Conservation (phyloP, 1,140 invertebrate genomes). For the Brachionus rubens region DNA sequence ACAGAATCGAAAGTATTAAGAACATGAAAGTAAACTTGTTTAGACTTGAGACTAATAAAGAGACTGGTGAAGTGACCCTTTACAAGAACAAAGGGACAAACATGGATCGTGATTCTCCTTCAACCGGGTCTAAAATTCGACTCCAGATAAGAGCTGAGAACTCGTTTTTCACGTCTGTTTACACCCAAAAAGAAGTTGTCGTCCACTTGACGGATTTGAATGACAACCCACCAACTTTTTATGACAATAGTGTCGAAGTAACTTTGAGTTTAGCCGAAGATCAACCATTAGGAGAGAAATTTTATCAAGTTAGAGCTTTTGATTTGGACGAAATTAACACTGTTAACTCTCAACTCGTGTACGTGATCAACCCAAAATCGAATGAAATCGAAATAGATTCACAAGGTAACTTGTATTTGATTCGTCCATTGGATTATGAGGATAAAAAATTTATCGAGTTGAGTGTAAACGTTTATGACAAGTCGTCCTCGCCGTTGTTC, state of each 20-base stretch:
- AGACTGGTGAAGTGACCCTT: not conserved
- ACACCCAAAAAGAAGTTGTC: slow-evolving; percentile 13
- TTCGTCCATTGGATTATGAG: slow-evolving; percentile 17
- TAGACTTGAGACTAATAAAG: not conserved
- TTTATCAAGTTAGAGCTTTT: slow-evolving; percentile 34
- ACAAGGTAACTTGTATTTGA: slow-evolving; percentile 15
- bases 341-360: slow-evolving; percentile 1
- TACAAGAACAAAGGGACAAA: not conserved
- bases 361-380: not conserved
- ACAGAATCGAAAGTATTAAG: not conserved
- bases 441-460: not conserved
- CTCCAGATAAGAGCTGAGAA: not conserved
- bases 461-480: not conserved
- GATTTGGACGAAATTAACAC: not conserved
- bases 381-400: not conserved
- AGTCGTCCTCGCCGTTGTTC: not conserved
- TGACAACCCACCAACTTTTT: slow-evolving; percentile 16
- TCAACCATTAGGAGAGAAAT: not conserved
- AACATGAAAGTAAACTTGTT: not conserved
- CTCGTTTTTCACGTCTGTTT: not conserved
- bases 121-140: not conserved
- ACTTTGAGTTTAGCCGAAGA: slow-evolving; percentile 1
- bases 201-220: slow-evolving; percentile 15
- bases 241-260: not conserved
- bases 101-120: slow-evolving; percentile 17